These are phyloP conservation scores for Notamacropus eugenii DNA, from an alignment of 2,797 vertebrate genomes.

Conservation along the genomic window DNA sequence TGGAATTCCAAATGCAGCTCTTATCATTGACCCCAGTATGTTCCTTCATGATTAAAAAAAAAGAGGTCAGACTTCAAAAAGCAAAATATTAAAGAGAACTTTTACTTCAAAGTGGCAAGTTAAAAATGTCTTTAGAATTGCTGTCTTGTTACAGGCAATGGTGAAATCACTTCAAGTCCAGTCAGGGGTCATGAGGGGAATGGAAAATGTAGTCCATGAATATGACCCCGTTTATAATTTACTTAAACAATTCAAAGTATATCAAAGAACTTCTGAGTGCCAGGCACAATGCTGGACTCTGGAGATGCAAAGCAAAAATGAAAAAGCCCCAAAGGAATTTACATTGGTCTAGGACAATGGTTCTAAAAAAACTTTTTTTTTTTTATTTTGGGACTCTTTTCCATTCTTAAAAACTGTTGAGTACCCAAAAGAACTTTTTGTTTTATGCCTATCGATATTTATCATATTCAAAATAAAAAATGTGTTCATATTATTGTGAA, in stretches of 20 bases:
- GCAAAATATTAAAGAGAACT: not conserved
- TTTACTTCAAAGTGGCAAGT: not conserved
- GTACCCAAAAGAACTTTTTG: not conserved
- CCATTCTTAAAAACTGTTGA: not conserved
- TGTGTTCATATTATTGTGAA: not conserved
- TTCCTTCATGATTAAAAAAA: not conserved
- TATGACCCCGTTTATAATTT: not conserved
- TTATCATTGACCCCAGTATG: not conserved
- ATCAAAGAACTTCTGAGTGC: not conserved
- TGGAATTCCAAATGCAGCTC: not conserved
- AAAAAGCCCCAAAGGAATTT: not conserved
- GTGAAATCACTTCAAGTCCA: not conserved
- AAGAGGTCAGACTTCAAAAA: not conserved
- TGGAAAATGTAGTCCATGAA: constrained; percentile 15
- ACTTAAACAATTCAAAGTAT: not conserved
- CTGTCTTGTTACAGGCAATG: not conserved
- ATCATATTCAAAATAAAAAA: not conserved
- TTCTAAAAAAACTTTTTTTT: not conserved
- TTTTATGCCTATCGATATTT: not conserved
- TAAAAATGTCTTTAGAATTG: not conserved
- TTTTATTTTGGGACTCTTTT: not conserved
- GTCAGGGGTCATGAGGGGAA: constrained; percentile 14
- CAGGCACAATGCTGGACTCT: not conserved
- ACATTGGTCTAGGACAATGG: not conserved
- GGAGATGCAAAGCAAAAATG: not conserved